A percentile compares a stretch with the other conserved stretches of the same genome.
These are phyloP conservation scores for Oligia latruncula DNA, from an alignment of 2,888 invertebrate genomes.

Conservation along the genomic window DNA sequence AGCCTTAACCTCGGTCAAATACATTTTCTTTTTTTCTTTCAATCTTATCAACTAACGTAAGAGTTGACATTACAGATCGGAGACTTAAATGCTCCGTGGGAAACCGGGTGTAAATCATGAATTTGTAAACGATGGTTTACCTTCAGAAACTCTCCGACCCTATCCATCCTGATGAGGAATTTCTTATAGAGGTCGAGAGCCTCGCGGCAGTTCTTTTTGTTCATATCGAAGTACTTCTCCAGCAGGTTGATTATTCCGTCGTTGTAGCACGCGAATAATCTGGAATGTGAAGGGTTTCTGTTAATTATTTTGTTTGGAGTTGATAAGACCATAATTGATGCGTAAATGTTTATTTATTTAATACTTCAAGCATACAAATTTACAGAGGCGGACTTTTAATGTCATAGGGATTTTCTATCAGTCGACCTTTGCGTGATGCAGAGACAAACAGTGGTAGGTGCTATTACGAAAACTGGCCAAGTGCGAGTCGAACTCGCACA, in stretches of 20 bases:
- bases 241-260: slow-evolving; percentile 99
- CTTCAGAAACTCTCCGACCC: slow-evolving; percentile 99
- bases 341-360: neutral
- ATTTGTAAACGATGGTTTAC: slow-evolving; percentile 79
- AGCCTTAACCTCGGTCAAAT: neutral
- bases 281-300: slow-evolving; percentile 61
- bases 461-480: neutral
- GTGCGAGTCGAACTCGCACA: too few relatives aligned
- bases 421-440: neutral
- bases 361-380: neutral
- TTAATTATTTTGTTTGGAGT: neutral
- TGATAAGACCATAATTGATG: neutral
- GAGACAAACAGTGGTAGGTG: neutral
- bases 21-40: neutral
- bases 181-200: slow-evolving; percentile 99
- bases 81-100: neutral
- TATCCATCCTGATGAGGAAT: slow-evolving; percentile 99
- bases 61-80: neutral
- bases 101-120: neutral
- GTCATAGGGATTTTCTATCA: neutral
- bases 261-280: slow-evolving; percentile 99
- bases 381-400: neutral
- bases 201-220: slow-evolving; percentile 99
- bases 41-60: neutral
- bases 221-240: slow-evolving; percentile 99